Base-by-base conservation (phyloP, 1,140 invertebrate species). In the Drosophila nigrodunni region DNA sequence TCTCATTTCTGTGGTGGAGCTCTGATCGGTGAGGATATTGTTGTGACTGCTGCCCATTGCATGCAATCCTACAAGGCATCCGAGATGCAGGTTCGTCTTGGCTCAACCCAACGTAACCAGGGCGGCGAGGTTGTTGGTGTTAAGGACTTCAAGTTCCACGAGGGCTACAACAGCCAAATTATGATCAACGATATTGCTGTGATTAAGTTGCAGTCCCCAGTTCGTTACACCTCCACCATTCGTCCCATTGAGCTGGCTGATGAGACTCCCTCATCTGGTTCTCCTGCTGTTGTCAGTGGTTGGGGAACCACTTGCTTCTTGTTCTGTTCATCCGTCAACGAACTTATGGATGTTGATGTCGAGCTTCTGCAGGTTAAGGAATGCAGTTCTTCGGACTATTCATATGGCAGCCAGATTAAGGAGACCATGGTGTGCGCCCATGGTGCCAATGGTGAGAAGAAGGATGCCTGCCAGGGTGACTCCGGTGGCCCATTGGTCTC, bases 11-110 rank as follows among this genome's bases (percentile, higher is more conserved):
- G 95, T 73, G 95, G 95, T n/a, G 95, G 94, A 9, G 93, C 93
- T 18, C 91, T 95, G 62, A 93, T 95, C 82, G 11, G 13, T 8
- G n/a, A 41, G 10, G 75, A 82, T 1, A 93, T 88, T 67, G 81
- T 95, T 39, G 50, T 95, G 18, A 94, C 94, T n/a, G 95, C 95
- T 35, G 95, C 94, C 57, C 95, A 95, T 78, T 95, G 95, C 68
- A 65, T 91, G 85, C 88, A 90, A 21, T 61, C 55, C 0, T 69
- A 78, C 39, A 30, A 35, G 3, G 69, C 82, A 3, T 34, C 2
- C 13, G 44, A 79, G 50, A 30, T 92, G 1, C 73, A 80, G 37
- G 67, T 92, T 0, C 91, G 91, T n/a, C 11, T 82, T 6, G 91
- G 91, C 9, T 79, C 88, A 11, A 80, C 86, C 0, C 7, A 49